These are phyloP conservation scores for Phrixothrix hirtus DNA, from an alignment of 2,888 invertebrate genomes.

Conservation along the genomic window DNA sequence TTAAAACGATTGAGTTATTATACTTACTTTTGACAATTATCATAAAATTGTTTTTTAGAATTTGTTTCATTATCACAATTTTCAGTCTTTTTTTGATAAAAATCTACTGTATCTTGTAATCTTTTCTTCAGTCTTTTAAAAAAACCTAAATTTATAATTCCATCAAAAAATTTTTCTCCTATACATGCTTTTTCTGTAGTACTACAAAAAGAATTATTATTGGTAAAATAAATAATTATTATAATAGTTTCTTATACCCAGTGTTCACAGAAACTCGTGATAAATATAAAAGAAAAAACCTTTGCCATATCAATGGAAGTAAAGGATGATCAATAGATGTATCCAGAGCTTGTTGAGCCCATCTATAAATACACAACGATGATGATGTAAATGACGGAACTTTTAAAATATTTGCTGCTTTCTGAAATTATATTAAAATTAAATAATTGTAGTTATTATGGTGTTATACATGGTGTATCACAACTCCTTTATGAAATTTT, in stretches of 20 bases:
- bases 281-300: constrained; percentile 74
- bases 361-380: constrained; percentile 70
- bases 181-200: constrained; percentile 64
- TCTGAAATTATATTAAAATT: constrained; percentile 53
- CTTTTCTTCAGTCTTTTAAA: constrained; percentile 71
- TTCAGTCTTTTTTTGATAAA: constrained; percentile 59
- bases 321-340: constrained; percentile 70
- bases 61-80: constrained; percentile 43
- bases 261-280: constrained; percentile 59
- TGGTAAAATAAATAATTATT: too few species aligned
- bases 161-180: constrained; percentile 76
- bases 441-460: too few species aligned
- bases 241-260: background rate
- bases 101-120: constrained; percentile 65
- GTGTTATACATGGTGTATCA: too few species aligned
- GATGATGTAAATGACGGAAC: constrained; percentile 60
- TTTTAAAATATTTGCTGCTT: constrained; percentile 62
- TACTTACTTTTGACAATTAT: constrained; percentile 52
- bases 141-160: constrained; percentile 66
- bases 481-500: too few species aligned
- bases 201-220: constrained; percentile 50
- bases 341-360: constrained; percentile 73
- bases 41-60: constrained; percentile 45
- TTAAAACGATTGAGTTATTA: too few species aligned
- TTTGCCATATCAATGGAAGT: constrained; percentile 73